A percentile compares a stretch with the other conserved stretches of the same genome.
These are phyloP conservation scores for Uropetala carovei DNA, from an alignment of 2,888 invertebrate genomes.

Conservation along the genomic window DNA sequence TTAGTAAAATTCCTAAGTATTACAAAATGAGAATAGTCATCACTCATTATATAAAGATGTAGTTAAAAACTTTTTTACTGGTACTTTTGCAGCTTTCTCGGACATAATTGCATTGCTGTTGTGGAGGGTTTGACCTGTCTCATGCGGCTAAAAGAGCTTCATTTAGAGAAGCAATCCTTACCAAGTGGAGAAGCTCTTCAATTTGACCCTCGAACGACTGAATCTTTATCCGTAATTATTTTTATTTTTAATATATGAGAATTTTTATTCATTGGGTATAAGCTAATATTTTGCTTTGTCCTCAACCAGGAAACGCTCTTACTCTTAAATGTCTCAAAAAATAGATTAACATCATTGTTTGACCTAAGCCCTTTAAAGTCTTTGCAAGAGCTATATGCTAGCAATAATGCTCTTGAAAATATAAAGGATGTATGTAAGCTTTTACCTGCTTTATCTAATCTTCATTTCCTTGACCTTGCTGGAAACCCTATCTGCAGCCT, in stretches of 20 bases:
- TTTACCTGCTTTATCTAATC: conserved; percentile 77
- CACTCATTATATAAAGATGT: too few species aligned
- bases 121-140: conserved; percentile 83
- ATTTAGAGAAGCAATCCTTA: conserved; percentile 82
- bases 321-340: conserved; percentile 81
- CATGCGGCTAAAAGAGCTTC: conserved; percentile 80
- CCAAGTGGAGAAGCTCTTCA: conserved; percentile 79
- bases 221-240: conserved; percentile 78
- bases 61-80: neutral
- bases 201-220: conserved; percentile 82
- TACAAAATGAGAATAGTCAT: neutral
- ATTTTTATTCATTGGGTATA: neutral
- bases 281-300: conserved; percentile 65
- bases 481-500: conserved; percentile 82
- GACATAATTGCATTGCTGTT: conserved; percentile 82
- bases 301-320: conserved; percentile 78
- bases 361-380: conserved; percentile 77
- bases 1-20: conserved; percentile 74
- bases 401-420: conserved; percentile 79
- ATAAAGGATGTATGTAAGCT: conserved; percentile 78
- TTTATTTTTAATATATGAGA: neutral
- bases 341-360: conserved; percentile 78
- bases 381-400: conserved; percentile 78
- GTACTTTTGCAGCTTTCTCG: conserved; percentile 74
- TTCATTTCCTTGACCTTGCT: conserved; percentile 79